Base-by-base conservation (phyloP, 2,797 vertebrate species). In the Gymnothorax reevesii region DNA sequence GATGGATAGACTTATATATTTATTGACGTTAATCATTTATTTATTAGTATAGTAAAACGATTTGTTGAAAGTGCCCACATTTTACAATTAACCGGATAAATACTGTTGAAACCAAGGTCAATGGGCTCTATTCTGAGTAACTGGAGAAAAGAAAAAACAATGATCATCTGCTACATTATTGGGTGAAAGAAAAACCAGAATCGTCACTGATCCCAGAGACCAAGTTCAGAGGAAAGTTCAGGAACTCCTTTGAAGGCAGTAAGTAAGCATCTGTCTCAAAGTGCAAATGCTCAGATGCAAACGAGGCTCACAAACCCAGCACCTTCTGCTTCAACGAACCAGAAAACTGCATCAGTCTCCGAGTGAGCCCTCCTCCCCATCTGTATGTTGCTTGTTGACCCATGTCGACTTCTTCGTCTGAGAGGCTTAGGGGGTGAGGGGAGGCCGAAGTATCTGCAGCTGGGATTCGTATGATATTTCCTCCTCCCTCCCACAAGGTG, bases 281-380 rank as follows among this genome's bases (percentile, higher is more conserved):
- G 77, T n/a, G 52, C 17, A 7, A 54, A 55, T 22, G 49, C 49
- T n/a, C 52, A 20, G 52, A 54, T 55, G 17, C 49, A 80, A 80
- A 80, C 27, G 52, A 80, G 77, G 75, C 75, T 49, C 42, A 55
- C 52, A 55, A n/a, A 80, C 52, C 49, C 20, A 54, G 33, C 33
- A n/a, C 87, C 87, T 88, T 88, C 86, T 89, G 75, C 66, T 90
- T 89, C 86, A 90, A 82, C 82, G 88, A 88, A 54, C 79, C 71
- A 89, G 82, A 88, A 88, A 86, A 86, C 57, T 86, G 62, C 88
- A 85, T 77, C 73, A 20, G 42, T 20, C 12, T 77, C 69, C 20
- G 13, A 73, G 69, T 33, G 42, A 77, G 52, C 42, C 15, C 42
- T 42, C 33, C 33, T 42, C 73, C 33, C 33, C 15, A 77, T 77